Evolutionary conservation across 2,797 vertebrate genomes (phyloP).

Genomic region (Sebastes minor): DNA sequence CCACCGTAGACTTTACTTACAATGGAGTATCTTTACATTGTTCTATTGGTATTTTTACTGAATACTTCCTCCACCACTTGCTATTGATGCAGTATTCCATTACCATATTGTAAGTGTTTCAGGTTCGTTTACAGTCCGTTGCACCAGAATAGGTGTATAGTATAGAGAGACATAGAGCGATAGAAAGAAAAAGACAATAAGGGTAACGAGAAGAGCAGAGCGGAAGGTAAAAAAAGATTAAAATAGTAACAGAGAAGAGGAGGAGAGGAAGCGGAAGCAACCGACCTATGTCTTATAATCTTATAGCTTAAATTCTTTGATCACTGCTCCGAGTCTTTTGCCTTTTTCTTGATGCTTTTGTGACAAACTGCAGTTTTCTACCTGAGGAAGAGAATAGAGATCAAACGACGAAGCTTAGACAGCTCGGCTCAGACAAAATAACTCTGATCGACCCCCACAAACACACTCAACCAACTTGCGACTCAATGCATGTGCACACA

Average conservation of each 20-base stretch:
- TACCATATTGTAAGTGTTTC: neutral
- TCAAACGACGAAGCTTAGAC: constrained; percentile 21
- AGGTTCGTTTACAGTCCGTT: neutral
- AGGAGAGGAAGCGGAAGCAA: constrained; percentile 2
- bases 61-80: neutral
- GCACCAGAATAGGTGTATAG: neutral
- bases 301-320: constrained; percentile 33
- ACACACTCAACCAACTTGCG: neutral
- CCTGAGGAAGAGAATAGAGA: neutral
- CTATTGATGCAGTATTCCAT: neutral
- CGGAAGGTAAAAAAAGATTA: neutral
- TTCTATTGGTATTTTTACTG: neutral
- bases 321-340: neutral
- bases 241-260: constrained; percentile 8
- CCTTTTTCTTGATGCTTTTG: neutral
- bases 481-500: neutral
- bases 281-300: neutral
- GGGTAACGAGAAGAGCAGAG: neutral
- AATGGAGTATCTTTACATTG: neutral
- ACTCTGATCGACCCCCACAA: constrained; percentile 2
- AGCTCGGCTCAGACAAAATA: neutral
- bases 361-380: constrained; percentile 16
- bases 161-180: neutral
- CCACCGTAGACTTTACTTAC: neutral
- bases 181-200: neutral